Evolutionary conservation across 2,888 invertebrate genomes (phyloP).

Genomic region (Thera britannica): DNA sequence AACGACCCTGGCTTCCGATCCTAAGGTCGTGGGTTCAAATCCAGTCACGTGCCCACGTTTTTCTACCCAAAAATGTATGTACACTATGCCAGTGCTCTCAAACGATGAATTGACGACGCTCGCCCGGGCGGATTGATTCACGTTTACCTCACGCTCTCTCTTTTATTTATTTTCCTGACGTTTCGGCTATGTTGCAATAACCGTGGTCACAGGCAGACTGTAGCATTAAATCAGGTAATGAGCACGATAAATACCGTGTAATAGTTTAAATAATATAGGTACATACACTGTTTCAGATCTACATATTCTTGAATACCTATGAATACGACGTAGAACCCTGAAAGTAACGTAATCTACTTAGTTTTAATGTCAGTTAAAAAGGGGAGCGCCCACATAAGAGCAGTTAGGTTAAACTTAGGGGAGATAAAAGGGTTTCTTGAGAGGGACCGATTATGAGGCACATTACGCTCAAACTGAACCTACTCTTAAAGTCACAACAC

Average conservation of each 20-base stretch:
- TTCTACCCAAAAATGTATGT: no score
- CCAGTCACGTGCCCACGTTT: no score
- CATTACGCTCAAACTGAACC: conserved; percentile 24
- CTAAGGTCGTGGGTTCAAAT: no score
- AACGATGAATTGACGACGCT: background rate
- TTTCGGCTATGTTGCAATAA: no score
- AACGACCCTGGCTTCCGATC: no score
- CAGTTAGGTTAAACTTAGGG: conserved; percentile 47
- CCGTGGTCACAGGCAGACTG: no score
- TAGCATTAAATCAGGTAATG: no score
- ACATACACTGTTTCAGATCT: no score
- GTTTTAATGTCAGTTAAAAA: conserved; percentile 30
- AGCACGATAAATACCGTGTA: no score
- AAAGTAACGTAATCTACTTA: conserved; percentile 28
- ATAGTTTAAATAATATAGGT: no score
- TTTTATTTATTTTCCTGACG: no score
- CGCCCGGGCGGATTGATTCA: conserved; percentile 40
- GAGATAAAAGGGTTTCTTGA: conserved; percentile 51
- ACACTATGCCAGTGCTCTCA: no score
- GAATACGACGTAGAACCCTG: conserved; percentile 5
- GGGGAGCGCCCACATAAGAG: conserved; percentile 48
- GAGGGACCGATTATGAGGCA: conserved; percentile 38
- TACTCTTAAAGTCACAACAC: background rate
- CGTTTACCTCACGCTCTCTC: conserved; percentile 5
- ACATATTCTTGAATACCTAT: background rate